phyloP scores from a whole-genome alignment of 1,140 invertebrate species.

The Cydia strobilella region DNA sequence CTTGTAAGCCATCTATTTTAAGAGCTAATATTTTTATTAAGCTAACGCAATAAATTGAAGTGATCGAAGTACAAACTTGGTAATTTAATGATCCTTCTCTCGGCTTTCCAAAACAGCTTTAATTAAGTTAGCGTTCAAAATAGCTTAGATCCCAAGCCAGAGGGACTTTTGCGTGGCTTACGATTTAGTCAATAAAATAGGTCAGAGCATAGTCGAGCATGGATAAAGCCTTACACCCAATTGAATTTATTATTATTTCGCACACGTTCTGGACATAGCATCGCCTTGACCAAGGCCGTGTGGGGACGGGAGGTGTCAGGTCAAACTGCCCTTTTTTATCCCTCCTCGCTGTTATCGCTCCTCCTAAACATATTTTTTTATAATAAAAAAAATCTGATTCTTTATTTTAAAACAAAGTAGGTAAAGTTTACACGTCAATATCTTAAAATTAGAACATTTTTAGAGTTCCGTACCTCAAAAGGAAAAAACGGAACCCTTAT shows the following conservation, averaged over 20 bases:
- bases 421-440: no score
- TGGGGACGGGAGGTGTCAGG: neutral
- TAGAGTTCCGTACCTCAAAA: no score
- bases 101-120: conserved; percentile 17
- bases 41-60: conserved; percentile 8
- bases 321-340: no score
- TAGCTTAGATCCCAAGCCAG: neutral
- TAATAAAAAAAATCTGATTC: no score
- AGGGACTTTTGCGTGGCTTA: neutral
- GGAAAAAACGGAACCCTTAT: no score
- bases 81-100: conserved; percentile 27
- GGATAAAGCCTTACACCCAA: neutral
- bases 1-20: neutral
- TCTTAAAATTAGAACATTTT: no score
- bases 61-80: conserved; percentile 27
- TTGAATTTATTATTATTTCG: conserved; percentile 20
- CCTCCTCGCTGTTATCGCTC: no score
- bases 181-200: neutral
- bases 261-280: neutral
- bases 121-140: conserved; percentile 24
- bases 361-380: no score
- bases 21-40: conserved; percentile 10
- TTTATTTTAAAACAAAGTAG: no score
- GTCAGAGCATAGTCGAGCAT: neutral
- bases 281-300: neutral